A percentile compares a stretch with the other conserved stretches of the same genome.
Conservation (phyloP, 2,888 invertebrate genomes). For the Amblyjoppa proteus region DNA sequence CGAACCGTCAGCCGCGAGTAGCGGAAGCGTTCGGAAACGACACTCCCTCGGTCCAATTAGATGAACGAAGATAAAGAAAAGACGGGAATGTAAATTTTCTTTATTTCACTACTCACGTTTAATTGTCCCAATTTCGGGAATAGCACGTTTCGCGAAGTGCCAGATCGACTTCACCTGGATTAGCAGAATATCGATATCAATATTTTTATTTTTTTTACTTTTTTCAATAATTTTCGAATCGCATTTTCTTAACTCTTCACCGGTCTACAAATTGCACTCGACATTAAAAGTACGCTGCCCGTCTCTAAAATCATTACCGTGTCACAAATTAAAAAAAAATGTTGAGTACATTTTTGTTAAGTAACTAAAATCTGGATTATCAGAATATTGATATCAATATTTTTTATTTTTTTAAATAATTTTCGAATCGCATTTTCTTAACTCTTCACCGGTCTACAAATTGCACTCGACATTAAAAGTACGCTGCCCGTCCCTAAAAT, state of each 20-base stretch:
- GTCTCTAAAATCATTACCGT: background rate
- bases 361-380: too few relatives aligned
- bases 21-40: conserved; percentile 22
- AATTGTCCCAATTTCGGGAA: background rate
- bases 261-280: background rate
- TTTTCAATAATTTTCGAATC: background rate
- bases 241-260: background rate
- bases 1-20: conserved; percentile 24
- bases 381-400: too few relatives aligned
- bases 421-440: too few relatives aligned
- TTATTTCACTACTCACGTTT: background rate
- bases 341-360: too few relatives aligned
- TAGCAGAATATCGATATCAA: background rate
- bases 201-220: too few relatives aligned
- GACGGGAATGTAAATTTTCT: background rate
- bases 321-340: too few relatives aligned
- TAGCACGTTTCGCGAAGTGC: background rate
- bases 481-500: too few relatives aligned
- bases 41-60: conserved; percentile 7
- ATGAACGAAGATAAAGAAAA: conserved; percentile 1
- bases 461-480: too few relatives aligned
- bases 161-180: background rate
- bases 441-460: too few relatives aligned
- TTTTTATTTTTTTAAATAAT: too few relatives aligned
- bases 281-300: background rate